These are phyloP conservation scores for Sapajus apella DNA, from an alignment of 2,113 vertebrate species.

Conservation along the genomic window DNA sequence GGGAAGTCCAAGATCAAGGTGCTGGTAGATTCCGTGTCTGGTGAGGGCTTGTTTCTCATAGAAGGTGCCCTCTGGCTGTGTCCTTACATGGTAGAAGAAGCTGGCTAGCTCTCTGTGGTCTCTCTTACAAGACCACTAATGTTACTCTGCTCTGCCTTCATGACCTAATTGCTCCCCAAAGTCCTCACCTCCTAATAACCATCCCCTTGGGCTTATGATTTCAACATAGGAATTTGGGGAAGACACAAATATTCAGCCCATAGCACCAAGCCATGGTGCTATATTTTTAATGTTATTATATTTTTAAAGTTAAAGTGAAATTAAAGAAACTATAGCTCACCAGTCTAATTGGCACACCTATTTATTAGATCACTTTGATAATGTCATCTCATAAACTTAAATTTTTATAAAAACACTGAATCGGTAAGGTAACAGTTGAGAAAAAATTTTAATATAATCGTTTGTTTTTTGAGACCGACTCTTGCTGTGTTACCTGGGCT, in stretches of 20 bases:
- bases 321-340: neutral
- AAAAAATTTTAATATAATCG: neutral
- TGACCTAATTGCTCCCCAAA: neutral
- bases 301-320: neutral
- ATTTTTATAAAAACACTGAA: neutral
- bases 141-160: neutral
- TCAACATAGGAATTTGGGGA: neutral
- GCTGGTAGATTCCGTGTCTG: neutral
- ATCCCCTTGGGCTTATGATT: neutral
- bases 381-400: neutral
- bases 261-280: neutral
- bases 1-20: neutral
- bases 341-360: neutral
- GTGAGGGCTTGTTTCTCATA: neutral
- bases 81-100: neutral
- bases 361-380: neutral
- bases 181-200: neutral
- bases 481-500: too few relatives aligned
- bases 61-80: neutral
- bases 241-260: neutral
- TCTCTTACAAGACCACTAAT: neutral
- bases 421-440: neutral
- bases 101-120: neutral
- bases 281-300: neutral
- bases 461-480: neutral